Base-by-base conservation (phyloP, 2,797 vertebrate genomes). In the Tragelaphus eurycerus region DNA sequence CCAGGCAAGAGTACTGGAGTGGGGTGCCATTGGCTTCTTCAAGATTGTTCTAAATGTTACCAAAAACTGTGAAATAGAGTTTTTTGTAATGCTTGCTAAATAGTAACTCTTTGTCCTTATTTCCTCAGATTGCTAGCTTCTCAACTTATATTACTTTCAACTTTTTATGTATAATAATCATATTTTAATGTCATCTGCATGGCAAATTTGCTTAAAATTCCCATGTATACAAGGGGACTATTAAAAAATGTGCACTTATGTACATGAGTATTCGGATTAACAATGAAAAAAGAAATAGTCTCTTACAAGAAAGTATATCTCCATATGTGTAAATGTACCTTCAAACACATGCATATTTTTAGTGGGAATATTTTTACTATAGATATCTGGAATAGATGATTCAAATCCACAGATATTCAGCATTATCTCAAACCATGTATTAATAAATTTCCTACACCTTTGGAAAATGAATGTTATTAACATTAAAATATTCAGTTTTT, bases 401-500 rank as follows among this genome's bases (percentile, higher is more conserved):
- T 60, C 34, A 82, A 64, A 50, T 34, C 6, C 16, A 71, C 27
- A 74, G 27, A 17, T 10, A 48, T 6, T 76, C 50, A 86, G 25
- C 3, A 50, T 86, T 92, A 57, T 64, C 3, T 81, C 17, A 90
- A 90, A 27, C 7, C 31, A 67, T 52, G 34, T 38, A 31, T 31
- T 64, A 74, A 67, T 48, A 59, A 86, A 23, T 79, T 88, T 88
- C 59, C 29, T 10, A 95, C 4, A 25, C 25, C 31, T 90, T 43
- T n/a, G 12, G n/a, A 15, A 55, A 86, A 89, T 55, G 7, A 89
- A 48, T 52, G 19, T 23, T 23, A 76, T 52, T 82, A 64, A 97
- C n/a, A 91, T 76, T 95, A 79, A 92, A 84, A 92, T 67, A 55
- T 82, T 81, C 38, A 7, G 31, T 71, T 95, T 93, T 93, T n/a